These are phyloP conservation scores for Nomada lathburiana DNA, from an alignment of 2,888 invertebrate genomes.

Conservation along the genomic window DNA sequence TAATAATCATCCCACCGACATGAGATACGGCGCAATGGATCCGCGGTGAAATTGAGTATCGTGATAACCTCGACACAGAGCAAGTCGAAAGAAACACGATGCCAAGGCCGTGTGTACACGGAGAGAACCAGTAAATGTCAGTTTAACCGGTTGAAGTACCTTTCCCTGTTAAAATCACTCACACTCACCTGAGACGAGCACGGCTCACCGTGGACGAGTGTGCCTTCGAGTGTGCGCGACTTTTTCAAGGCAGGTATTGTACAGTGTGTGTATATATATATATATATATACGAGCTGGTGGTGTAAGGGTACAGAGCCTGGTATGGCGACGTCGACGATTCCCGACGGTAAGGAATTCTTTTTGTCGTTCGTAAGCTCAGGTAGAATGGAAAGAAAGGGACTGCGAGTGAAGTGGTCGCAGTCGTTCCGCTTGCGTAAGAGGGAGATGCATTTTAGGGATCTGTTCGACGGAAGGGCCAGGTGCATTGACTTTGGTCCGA, in stretches of 20 bases:
- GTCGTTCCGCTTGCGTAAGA: conserved; percentile 62
- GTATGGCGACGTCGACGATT: conserved; percentile 33
- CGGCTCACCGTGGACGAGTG: not conserved
- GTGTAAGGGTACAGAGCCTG: conserved; percentile 17
- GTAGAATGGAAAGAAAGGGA: conserved; percentile 29
- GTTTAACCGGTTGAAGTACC: conserved; percentile 62
- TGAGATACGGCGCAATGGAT: conserved; percentile 12
- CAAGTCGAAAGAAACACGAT: conserved; percentile 60
- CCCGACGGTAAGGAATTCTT: conserved; percentile 38
- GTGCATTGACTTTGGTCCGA: conserved; percentile 75
- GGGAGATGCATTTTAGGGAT: conserved; percentile 61
- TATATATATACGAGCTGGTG: not conserved
- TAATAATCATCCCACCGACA: not conserved
- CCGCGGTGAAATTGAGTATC: conserved; percentile 56
- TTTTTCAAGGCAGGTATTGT: conserved; percentile 27
- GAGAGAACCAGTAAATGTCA: conserved; percentile 57
- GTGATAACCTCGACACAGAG: conserved; percentile 65
- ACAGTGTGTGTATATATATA: not conserved
- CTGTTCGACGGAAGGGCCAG: conserved; percentile 65
- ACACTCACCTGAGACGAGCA: conserved; percentile 16
- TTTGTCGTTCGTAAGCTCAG: conserved; percentile 39
- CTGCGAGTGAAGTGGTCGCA: conserved; percentile 27
- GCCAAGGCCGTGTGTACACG: conserved; percentile 57
- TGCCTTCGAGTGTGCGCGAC: conserved; percentile 18
- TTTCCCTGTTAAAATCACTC: conserved; percentile 57